Conservation (phyloP, 2,797 vertebrate species). For the Simalia tracyae region DNA sequence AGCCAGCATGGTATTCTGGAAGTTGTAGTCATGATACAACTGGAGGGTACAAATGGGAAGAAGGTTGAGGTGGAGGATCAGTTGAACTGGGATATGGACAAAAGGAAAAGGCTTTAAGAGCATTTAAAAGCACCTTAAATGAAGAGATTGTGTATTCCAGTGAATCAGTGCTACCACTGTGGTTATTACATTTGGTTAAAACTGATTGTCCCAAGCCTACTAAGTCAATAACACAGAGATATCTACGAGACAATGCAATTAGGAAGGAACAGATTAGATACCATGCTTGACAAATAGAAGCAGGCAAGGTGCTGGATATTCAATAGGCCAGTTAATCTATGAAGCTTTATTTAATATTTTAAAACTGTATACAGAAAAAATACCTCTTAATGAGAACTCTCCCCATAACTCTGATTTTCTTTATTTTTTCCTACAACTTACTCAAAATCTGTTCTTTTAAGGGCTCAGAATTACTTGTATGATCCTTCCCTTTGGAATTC, state of each 20-base stretch:
- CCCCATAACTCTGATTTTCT: background rate
- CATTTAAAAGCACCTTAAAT: background rate
- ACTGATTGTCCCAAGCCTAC: background rate
- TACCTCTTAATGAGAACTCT: background rate
- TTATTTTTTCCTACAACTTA: background rate
- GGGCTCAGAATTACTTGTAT: constrained; percentile 66
- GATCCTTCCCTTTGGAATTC: constrained; percentile 57
- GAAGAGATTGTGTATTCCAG: background rate
- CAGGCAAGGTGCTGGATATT: background rate
- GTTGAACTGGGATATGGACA: background rate
- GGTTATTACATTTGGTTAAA: background rate
- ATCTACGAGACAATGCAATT: background rate
- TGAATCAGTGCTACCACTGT: background rate
- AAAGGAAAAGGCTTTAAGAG: background rate
- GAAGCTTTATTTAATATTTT: background rate
- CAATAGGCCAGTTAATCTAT: background rate
- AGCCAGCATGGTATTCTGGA: background rate
- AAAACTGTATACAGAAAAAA: background rate
- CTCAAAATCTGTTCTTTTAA: background rate
- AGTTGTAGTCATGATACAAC: background rate
- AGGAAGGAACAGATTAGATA: background rate
- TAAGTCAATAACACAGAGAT: background rate
- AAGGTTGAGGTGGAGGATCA: background rate
- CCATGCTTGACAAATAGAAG: background rate
- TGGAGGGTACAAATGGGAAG: background rate